Evolutionary conservation across 2,888 invertebrate genomes (phyloP).

Genomic region (Druceiella hillmani): DNA sequence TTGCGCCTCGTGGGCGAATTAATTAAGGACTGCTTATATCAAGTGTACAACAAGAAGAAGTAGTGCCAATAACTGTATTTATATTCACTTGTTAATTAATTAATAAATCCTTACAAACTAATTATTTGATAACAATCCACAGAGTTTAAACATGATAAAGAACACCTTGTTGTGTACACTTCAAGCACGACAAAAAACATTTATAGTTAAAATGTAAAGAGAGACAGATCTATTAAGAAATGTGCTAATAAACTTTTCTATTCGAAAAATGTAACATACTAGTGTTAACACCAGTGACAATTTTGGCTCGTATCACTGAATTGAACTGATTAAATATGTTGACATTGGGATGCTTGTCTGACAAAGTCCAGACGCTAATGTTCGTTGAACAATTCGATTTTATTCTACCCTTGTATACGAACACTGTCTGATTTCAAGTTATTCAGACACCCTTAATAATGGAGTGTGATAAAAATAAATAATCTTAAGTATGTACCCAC

Average conservation of each 20-base stretch:
- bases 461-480: neutral
- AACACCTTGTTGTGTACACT: constrained; percentile 42
- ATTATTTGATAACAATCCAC: constrained; percentile 52
- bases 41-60: constrained; percentile 17
- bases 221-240: constrained; percentile 56
- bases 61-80: constrained; percentile 55
- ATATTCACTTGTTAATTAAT: constrained; percentile 36
- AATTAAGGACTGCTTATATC: neutral
- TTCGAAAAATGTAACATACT: constrained; percentile 41
- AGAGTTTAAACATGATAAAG: constrained; percentile 29
- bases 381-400: too few species aligned
- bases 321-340: too few species aligned
- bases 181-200: constrained; percentile 57
- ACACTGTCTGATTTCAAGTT: too few species aligned
- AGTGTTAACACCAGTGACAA: too few species aligned
- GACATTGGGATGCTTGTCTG: too few species aligned
- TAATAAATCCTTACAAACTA: constrained; percentile 45
- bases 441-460: too few species aligned
- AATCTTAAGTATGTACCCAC: neutral
- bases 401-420: too few species aligned
- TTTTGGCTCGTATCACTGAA: too few species aligned
- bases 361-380: too few species aligned
- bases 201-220: constrained; percentile 55
- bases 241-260: constrained; percentile 52
- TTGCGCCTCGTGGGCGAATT: neutral